Percentiles rank a stretch among this genome's conserved stretches.
phyloP scores from a whole-genome alignment of 2,113 vertebrate genomes.

The Natator depressus region DNA sequence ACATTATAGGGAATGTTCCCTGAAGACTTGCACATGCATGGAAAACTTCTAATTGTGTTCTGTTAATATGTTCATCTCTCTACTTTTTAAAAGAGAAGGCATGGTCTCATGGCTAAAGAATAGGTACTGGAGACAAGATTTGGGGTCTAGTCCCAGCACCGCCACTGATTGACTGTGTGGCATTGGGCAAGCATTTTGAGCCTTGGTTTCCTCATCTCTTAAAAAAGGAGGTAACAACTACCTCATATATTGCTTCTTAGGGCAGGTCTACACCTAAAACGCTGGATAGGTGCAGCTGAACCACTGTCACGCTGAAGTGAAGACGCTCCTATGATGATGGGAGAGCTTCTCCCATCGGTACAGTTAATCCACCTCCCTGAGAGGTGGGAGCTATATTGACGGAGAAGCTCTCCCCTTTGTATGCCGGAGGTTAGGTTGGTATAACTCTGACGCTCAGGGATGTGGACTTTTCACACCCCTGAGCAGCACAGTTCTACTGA shows the following conservation, averaged over 20 bases:
- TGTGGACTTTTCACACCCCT: not conserved
- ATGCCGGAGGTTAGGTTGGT: not conserved
- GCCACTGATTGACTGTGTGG: not conserved
- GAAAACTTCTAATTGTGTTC: not conserved
- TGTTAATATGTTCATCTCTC: not conserved
- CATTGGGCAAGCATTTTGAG: not conserved
- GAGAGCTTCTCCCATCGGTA: not conserved
- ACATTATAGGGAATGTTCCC: not conserved
- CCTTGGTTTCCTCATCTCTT: not conserved
- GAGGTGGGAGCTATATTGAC: not conserved
- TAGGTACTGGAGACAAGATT: not conserved
- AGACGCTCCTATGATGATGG: not conserved
- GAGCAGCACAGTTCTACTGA: not conserved
- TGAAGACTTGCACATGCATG: not conserved
- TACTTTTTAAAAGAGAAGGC: accelerated
- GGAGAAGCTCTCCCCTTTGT: not conserved
- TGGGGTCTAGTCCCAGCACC: not conserved
- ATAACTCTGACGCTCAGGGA: not conserved
- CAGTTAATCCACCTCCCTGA: not conserved
- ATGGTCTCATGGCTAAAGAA: accelerated
- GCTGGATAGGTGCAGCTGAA: not conserved
- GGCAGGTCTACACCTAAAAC: not conserved
- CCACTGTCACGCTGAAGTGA: not conserved
- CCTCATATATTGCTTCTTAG: not conserved
- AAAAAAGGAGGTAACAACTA: not conserved